Base-by-base conservation (phyloP, 2,113 vertebrate species). In the Polypterus senegalus region DNA sequence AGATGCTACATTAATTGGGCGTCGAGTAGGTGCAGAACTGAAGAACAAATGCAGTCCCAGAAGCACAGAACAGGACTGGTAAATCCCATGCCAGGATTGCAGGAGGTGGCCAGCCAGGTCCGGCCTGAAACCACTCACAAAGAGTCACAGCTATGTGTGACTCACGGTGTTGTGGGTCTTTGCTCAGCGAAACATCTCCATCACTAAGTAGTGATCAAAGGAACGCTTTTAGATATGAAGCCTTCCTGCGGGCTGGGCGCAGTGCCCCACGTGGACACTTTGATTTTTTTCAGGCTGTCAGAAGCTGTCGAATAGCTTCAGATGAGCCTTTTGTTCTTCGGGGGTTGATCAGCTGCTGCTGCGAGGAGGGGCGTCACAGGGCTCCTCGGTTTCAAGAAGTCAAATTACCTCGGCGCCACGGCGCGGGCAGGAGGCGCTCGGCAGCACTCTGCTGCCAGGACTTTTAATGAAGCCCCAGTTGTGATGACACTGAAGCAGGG, bases 381-480 rank as follows among this genome's bases (percentile, higher is more conserved):
- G 87, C 83, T 86, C 84, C 73, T 76, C 74, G 78, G 87, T 85
- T 89, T 89, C 86, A 87, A 89, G 87, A 90, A 90, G 88, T 89
- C 88, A 92, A 89, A 90, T 91, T 91, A 91, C 87, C 88, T 91
- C 86, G 83, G 89, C 84, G 88, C 88, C 83, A 78, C 85, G 83
- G 87, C 86, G 86, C 78, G 80, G 79, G 84, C 79, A 82, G 83
- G 81, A 80, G 83, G 83, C 76, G 81, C 81, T 80, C 79, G 79
- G 82, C 85, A 87, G 80, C 83, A 83, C 77, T 80, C 83, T 82
- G 86, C 88, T 86, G 88, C 85, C 83, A 85, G 86, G 83, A 85
- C 88, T 89, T 91, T 92, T 97, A 97, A 97, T 93, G 91, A 96
- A 95, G 90, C 94, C 93, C 92, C 91, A 88, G 89, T 94, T 91